Conservation (phyloP, 2,113 vertebrate genomes). For the Sphaerodactylus townsendi region DNA sequence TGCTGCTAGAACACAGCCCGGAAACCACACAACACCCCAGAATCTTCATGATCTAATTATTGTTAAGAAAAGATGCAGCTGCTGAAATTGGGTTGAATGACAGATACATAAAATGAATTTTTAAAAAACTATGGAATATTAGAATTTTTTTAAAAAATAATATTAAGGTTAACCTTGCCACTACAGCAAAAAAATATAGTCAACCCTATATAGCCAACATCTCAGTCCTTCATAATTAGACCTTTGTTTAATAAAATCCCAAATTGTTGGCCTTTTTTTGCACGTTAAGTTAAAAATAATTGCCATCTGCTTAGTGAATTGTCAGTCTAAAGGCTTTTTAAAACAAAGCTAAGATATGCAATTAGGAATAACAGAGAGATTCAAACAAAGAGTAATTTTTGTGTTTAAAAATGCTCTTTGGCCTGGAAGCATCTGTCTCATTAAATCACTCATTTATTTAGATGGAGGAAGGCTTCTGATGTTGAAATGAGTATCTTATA, state of each 20-base stretch:
- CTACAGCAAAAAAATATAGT: not conserved
- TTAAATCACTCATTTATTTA: not conserved
- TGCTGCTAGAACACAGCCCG: too few species aligned
- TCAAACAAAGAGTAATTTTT: conserved; percentile 6
- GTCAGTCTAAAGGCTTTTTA: not conserved
- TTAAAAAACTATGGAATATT: not conserved
- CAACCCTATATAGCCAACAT: not conserved
- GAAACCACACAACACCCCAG: too few species aligned
- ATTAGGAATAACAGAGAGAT: not conserved
- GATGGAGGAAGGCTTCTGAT: not conserved
- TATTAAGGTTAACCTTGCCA: not conserved
- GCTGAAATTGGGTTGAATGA: too few species aligned
- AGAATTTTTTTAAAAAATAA: not conserved
- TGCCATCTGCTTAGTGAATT: conserved; percentile 22
- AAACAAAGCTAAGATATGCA: not conserved
- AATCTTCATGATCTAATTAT: too few species aligned
- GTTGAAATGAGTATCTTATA: not conserved
- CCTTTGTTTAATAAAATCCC: conserved; percentile 4
- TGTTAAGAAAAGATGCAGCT: too few species aligned
- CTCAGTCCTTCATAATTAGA: conserved; percentile 12
- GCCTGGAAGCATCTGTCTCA: conserved; percentile 27
- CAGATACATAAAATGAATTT: not conserved
- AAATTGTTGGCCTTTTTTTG: conserved; percentile 26
- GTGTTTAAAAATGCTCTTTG: not conserved
- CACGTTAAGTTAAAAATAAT: conserved; percentile 26